Evolutionary conservation across 2,888 invertebrate genomes (phyloP).

Genomic region (Apamea anceps): DNA sequence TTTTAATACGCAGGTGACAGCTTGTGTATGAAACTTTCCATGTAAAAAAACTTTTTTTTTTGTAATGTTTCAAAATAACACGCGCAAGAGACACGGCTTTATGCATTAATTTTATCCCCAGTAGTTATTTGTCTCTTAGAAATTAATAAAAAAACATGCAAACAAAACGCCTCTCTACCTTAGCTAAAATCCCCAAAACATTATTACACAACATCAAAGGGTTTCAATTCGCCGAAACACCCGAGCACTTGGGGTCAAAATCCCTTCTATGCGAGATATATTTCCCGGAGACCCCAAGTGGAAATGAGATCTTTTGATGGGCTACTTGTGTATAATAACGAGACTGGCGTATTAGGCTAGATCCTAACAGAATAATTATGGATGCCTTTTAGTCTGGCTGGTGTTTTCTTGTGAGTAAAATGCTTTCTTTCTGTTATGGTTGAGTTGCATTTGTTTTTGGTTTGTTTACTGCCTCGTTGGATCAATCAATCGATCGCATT

Average conservation of each 20-base stretch:
- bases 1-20: no score
- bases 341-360: slow-evolving; percentile 37
- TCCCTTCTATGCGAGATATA: slow-evolving; percentile 33
- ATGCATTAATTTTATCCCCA: no score
- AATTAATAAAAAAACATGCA: no score
- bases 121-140: no score
- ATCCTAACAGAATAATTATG: slow-evolving; percentile 34
- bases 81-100: no score
- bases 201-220: slow-evolving; percentile 25
- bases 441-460: not conserved
- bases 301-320: slow-evolving; percentile 34
- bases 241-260: slow-evolving; percentile 31
- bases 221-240: slow-evolving; percentile 33
- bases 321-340: slow-evolving; percentile 47
- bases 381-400: not conserved
- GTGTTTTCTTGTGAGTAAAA: not conserved
- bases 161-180: not conserved
- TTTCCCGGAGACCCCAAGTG: slow-evolving; percentile 40
- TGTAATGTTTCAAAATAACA: no score
- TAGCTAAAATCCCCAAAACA: slow-evolving; percentile 11
- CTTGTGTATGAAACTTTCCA: no score
- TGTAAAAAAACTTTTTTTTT: no score
- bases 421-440: not conserved
- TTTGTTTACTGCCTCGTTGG: not conserved
- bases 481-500: not conserved